A percentile compares a stretch with the other conserved stretches of the same genome.
These are phyloP conservation scores for Parauchenoglanis punctatus DNA, from an alignment of 2,797 vertebrate genomes.

Conservation along the genomic window DNA sequence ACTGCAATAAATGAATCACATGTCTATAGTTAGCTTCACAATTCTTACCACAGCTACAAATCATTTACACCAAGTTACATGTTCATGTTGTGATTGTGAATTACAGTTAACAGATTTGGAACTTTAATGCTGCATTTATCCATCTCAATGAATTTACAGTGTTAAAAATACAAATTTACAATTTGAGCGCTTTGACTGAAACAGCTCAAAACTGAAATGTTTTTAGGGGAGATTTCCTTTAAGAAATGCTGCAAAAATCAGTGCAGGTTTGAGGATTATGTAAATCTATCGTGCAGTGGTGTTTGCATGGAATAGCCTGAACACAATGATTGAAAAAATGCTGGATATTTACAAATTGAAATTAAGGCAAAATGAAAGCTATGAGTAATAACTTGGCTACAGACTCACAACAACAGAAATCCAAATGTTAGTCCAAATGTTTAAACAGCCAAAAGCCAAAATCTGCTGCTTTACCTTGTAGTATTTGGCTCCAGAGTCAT, in stretches of 20 bases:
- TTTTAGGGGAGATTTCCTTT: not conserved
- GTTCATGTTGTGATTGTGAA: not conserved
- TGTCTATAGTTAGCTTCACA: not conserved
- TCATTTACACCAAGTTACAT: not conserved
- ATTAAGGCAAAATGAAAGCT: not conserved
- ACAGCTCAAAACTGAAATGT: not conserved
- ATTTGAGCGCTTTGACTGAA: not conserved
- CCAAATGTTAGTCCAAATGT: not conserved
- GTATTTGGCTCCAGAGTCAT: constrained; percentile 82
- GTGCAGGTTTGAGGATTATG: not conserved
- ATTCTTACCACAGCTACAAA: not conserved
- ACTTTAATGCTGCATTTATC: not conserved
- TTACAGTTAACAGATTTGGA: not conserved
- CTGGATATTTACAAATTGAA: not conserved
- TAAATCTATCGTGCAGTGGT: not conserved
- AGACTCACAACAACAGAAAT: not conserved
- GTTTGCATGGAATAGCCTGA: not conserved
- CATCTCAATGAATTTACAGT: not conserved
- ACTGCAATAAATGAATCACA: not conserved
- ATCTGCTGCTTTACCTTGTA: constrained; percentile 76
- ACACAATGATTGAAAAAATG: not conserved
- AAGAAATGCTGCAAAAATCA: not conserved
- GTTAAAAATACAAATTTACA: not conserved
- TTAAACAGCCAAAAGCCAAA: not conserved
- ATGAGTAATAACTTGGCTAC: not conserved